A percentile compares a stretch with the other conserved stretches of the same genome.
Conservation (phyloP, 2,888 invertebrate species). For the Eupithecia tripunctaria region DNA sequence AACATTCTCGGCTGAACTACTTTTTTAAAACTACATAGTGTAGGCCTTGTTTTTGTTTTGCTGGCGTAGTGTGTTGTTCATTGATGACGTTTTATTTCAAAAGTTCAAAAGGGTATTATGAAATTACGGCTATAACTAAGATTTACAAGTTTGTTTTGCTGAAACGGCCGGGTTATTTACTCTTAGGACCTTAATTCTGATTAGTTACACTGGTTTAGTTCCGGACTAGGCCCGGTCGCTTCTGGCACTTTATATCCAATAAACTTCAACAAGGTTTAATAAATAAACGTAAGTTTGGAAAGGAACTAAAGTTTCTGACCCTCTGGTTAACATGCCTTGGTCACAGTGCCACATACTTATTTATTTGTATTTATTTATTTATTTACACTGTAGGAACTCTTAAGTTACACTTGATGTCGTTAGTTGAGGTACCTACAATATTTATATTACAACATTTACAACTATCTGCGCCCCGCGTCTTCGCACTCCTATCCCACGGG, state of each 20-base stretch:
- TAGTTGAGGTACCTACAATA: too few species aligned
- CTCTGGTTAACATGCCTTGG: not conserved
- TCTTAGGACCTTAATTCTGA: not conserved
- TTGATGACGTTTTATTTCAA: not conserved
- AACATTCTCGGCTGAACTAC: too few species aligned
- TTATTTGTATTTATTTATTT: too few species aligned
- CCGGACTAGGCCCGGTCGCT: not conserved
- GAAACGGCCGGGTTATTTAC: not conserved
- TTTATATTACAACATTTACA: too few species aligned
- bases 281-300: slow-evolving; percentile 27
- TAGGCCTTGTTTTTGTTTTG: too few species aligned
- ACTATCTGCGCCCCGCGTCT: too few species aligned
- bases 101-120: not conserved
- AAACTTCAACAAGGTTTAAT: slow-evolving; percentile 29
- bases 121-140: not conserved
- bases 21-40: too few species aligned
- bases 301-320: slow-evolving; percentile 31
- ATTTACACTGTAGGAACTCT: too few species aligned
- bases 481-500: too few species aligned
- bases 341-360: not conserved
- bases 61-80: too few species aligned
- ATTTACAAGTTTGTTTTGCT: slow-evolving; percentile 57
- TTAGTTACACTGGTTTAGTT: slow-evolving; percentile 9
- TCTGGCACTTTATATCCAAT: slow-evolving; percentile 27
- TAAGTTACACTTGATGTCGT: too few species aligned